Conservation (phyloP, 2,888 invertebrate genomes). For the Leptopilina drosophilae region DNA sequence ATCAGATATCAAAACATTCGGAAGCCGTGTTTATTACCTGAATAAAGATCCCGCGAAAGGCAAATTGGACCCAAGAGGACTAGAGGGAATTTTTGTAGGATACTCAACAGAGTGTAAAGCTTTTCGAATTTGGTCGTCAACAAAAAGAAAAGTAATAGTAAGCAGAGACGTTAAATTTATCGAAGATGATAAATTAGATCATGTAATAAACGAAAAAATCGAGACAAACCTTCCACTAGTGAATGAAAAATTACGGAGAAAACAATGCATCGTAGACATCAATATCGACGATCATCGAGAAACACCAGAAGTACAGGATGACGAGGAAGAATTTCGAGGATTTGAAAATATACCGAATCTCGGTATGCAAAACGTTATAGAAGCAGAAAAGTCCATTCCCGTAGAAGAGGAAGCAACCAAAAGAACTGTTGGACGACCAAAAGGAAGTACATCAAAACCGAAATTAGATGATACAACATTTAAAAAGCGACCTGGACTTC, state of each 20-base stretch:
- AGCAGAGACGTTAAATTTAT: conserved; percentile 36
- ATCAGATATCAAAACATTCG: not conserved
- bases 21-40: conserved; percentile 13
- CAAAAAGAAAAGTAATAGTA: conserved; percentile 12
- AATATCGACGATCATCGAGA: too few relatives aligned
- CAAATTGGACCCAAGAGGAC: too few relatives aligned
- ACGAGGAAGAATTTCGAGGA: too few relatives aligned
- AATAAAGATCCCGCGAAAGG: not conserved
- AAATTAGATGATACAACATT: too few relatives aligned
- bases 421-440: too few relatives aligned
- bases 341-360: too few relatives aligned
- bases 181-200: not conserved
- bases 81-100: not conserved
- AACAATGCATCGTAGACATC: not conserved
- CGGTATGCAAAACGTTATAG: too few relatives aligned
- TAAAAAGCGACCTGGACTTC: too few relatives aligned
- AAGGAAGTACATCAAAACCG: too few relatives aligned
- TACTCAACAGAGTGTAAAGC: conserved; percentile 2
- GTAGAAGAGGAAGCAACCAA: too few relatives aligned
- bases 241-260: not conserved
- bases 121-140: conserved; percentile 24
- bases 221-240: not conserved
- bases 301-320: too few relatives aligned
- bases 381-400: too few relatives aligned
- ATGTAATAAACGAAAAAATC: not conserved